Percentiles rank a stretch among this genome's conserved stretches.
These are phyloP conservation scores for Mormoops blainvillei DNA, from an alignment of 2,113 vertebrate species.

Conservation along the genomic window DNA sequence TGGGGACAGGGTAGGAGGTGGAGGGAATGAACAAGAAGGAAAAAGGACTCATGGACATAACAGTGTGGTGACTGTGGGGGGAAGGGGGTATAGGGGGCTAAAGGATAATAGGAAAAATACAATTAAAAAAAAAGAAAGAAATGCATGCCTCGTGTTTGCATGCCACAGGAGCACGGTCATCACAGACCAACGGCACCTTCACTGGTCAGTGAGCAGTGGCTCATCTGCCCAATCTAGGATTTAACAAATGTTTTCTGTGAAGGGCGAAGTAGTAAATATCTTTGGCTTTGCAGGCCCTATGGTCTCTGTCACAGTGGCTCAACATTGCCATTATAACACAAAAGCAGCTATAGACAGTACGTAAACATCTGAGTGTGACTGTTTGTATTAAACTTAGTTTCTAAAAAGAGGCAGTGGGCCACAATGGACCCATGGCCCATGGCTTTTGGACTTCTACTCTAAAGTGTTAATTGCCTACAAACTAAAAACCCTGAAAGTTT, in stretches of 20 bases:
- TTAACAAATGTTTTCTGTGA: not conserved
- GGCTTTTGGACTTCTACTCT: not conserved
- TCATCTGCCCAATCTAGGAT: too few species aligned
- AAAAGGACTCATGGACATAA: too few species aligned
- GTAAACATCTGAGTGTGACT: not conserved
- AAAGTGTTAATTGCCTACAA: not conserved
- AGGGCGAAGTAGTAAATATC: not conserved
- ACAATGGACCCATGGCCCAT: not conserved
- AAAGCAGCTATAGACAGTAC: not conserved
- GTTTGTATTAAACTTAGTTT: not conserved
- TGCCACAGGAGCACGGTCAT: not conserved
- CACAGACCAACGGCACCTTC: not conserved
- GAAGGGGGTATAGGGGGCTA: too few species aligned
- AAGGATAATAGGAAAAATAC: too few species aligned
- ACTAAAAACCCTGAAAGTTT: not conserved
- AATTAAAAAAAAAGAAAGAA: not conserved
- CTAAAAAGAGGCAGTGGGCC: not conserved
- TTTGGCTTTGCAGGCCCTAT: not conserved
- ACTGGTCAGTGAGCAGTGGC: too few species aligned
- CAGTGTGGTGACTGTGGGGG: too few species aligned
- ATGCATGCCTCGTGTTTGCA: fast-evolving
- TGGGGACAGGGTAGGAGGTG: too few species aligned
- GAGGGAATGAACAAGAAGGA: too few species aligned
- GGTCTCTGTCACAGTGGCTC: not conserved
- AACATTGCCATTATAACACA: too few species aligned